phyloP scores from a whole-genome alignment of 2,888 invertebrate species.

The Pseudoips prasinana region DNA sequence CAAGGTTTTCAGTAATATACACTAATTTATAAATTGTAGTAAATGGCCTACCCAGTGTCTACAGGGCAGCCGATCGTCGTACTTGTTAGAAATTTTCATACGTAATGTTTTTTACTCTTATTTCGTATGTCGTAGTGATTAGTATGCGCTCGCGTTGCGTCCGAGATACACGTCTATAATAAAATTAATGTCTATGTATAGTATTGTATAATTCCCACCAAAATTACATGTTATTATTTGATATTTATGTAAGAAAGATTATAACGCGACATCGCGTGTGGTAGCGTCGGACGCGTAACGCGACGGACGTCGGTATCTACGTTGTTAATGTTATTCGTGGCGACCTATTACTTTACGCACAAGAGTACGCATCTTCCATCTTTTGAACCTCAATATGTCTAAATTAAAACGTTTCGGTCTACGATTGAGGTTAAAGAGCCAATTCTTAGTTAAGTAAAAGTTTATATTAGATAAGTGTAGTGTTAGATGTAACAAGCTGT shows the following conservation, averaged over 20 bases:
- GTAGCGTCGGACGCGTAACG: conserved; percentile 25
- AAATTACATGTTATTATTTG: conserved; percentile 29
- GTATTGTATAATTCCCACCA: conserved; percentile 38
- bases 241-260: conserved; percentile 13
- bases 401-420: conserved; percentile 48
- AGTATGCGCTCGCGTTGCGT: conserved; percentile 40
- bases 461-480: conserved; percentile 71
- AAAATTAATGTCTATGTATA: conserved; percentile 23
- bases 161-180: conserved; percentile 32
- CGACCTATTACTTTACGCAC: conserved; percentile 53
- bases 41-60: conserved; percentile 38
- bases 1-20: conserved; percentile 8
- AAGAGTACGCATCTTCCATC: conserved; percentile 60
- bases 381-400: conserved; percentile 41
- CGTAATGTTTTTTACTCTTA: conserved; percentile 61
- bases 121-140: conserved; percentile 57
- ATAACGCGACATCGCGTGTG: conserved; percentile 17
- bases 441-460: conserved; percentile 72
- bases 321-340: conserved; percentile 43
- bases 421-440: conserved; percentile 64
- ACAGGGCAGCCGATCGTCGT: conserved; percentile 34
- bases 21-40: conserved; percentile 21
- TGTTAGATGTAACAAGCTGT: conserved; percentile 57
- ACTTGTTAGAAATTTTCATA: conserved; percentile 62
- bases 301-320: conserved; percentile 32